Evolutionary conservation across 2,113 vertebrate genomes (phyloP).

Genomic region (Sclerurus mexicanus): DNA sequence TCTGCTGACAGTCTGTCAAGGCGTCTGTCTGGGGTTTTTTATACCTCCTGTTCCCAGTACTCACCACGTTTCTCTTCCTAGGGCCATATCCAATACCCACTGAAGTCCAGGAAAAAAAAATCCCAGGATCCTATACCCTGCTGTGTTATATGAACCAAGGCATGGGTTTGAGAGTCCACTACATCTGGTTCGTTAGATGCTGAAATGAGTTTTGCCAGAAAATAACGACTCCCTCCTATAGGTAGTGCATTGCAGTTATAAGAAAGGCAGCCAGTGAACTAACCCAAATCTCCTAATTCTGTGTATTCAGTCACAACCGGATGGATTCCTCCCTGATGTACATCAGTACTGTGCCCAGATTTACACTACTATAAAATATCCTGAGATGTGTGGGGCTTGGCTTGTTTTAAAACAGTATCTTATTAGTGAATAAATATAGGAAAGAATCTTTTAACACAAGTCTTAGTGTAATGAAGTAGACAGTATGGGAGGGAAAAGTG

Average conservation of each 20-base stretch:
- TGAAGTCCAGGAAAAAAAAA: not conserved
- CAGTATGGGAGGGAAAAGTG: not conserved
- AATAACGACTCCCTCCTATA: not conserved
- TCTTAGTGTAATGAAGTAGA: not conserved
- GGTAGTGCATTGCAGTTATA: not conserved
- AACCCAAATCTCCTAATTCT: not conserved
- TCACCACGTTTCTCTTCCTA: not conserved
- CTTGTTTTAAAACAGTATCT: not conserved
- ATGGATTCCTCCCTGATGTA: not conserved
- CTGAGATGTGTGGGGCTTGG: not conserved
- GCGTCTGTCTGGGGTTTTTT: not conserved
- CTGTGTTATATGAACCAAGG: not conserved
- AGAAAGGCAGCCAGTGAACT: not conserved
- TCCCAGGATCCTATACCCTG: not conserved
- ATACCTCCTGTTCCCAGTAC: not conserved
- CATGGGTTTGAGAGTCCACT: not conserved
- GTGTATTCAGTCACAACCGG: not conserved
- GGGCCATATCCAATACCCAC: not conserved
- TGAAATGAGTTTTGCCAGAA: slow-evolving; percentile 18
- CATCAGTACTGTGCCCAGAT: not conserved
- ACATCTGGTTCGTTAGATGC: not conserved
- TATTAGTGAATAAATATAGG: not conserved
- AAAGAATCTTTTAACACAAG: not conserved
- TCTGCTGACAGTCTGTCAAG: not conserved
- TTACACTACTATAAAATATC: not conserved